Percentiles rank a stretch among this genome's conserved stretches.
Evolutionary conservation across 2,113 vertebrate species (phyloP).

Genomic region (Herpailurus yagouaroundi): DNA sequence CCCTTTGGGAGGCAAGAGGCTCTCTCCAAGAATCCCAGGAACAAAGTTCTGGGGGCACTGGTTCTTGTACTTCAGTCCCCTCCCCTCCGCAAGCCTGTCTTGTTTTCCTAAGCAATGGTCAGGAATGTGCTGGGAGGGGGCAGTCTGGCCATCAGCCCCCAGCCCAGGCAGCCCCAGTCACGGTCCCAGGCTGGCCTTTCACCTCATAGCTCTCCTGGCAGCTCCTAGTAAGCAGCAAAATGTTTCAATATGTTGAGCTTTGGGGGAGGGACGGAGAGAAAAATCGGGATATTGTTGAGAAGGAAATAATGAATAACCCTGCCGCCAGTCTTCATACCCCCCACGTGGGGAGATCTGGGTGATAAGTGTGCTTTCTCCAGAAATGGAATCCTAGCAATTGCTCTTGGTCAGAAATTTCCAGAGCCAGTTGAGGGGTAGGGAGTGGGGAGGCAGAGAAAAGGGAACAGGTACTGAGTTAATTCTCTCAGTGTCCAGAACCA

Average conservation of each 20-base stretch:
- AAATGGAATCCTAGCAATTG: slow-evolving; percentile 62
- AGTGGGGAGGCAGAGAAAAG: accelerated
- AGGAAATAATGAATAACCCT: slow-evolving; percentile 81
- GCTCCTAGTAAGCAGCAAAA: slow-evolving; percentile 99
- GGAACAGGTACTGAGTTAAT: neutral
- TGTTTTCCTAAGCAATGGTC: slow-evolving; percentile 88
- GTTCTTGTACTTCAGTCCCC: neutral
- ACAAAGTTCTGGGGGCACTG: neutral
- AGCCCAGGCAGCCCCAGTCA: slow-evolving; percentile 90
- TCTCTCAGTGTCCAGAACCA: neutral
- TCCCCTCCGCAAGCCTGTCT: neutral
- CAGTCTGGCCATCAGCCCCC: neutral
- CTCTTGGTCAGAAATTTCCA: slow-evolving; percentile 58
- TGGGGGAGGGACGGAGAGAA: slow-evolving; percentile 83
- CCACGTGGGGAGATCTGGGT: slow-evolving; percentile 70
- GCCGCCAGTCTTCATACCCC: slow-evolving; percentile 62
- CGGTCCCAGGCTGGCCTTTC: slow-evolving; percentile 97
- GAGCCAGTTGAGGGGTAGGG: neutral
- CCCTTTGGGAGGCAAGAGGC: neutral
- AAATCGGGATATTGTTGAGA: slow-evolving; percentile 80
- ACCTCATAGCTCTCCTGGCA: slow-evolving; percentile 94
- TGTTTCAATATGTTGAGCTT: slow-evolving; percentile 98
- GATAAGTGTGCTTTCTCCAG: slow-evolving; percentile 66
- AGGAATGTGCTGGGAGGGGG: slow-evolving; percentile 86
- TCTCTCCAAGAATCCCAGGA: slow-evolving; percentile 36